Evolutionary conservation across 2,113 vertebrate genomes (phyloP), one percentile per base, ranked within the genome.

Genomic region (Polypterus senegalus): DNA sequence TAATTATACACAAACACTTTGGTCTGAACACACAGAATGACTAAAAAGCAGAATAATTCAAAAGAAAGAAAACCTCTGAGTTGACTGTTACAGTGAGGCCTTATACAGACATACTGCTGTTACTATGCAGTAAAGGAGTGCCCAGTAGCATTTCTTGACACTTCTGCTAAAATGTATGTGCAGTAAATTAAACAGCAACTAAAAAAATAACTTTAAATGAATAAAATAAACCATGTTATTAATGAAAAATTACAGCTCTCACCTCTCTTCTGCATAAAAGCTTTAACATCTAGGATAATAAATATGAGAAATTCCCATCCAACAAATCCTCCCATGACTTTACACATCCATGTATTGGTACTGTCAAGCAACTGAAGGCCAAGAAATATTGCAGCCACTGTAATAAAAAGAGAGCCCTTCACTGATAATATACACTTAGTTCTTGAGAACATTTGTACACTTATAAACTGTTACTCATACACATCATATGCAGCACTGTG

Each of bases 331-430:
- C 83, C 81, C 84, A 88, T 85, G 5, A 87, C 79, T 59, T 83
- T 82, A 27, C 66, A 9, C 62, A 86, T 55, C 86, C 85, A 86
- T n/a, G 49, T 57, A 65, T 60, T 65, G 5, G 69, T 46, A 9
- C 55, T 64, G 63, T 80, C 82, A 61, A 84, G 65, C 47, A 76
- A 9, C 4, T 59, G 4, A 56, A 89, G 65, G 3, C 84, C 86
- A 4, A 84, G 82, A 27, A 87, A 86, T 62, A 88, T 81, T 55
- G 81, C 76, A 0, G 64, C 80, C 76, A 84, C 89, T 88, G 68
- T 57, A 53, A 7, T 45, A 49, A 46, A 68, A 49, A n/a, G 3
- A 59, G 11, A 49, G 48, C 56, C 2, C 27, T 27, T 27, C 27
- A 27, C 27, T 27, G 27, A 27, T 27, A 27, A 27, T 27, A 27